phyloP scores from a whole-genome alignment of 64 coral and sea anemone genomes.

The Cladopsammia gracilis region DNA sequence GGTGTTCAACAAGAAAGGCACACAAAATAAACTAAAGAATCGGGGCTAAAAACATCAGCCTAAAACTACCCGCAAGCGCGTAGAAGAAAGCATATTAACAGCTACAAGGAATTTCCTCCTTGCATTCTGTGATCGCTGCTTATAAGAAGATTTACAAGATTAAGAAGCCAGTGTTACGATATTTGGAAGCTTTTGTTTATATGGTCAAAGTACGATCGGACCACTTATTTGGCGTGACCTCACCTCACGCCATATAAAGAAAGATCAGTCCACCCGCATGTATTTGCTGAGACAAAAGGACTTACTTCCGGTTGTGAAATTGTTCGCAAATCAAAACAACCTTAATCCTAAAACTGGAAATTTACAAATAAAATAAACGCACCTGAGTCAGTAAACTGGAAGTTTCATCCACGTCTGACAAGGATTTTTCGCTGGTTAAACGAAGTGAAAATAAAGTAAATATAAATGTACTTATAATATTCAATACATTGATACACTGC shows the following conservation, averaged over 20 bases:
- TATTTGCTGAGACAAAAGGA: neutral
- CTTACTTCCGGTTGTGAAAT: neutral
- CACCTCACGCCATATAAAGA: neutral
- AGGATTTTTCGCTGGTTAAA: constrained; percentile 6
- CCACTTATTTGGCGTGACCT: neutral
- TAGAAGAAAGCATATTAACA: neutral
- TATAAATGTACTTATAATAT: too few species aligned
- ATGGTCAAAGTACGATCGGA: constrained; percentile 1
- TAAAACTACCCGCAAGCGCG: neutral
- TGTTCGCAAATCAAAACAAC: neutral
- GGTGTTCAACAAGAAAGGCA: neutral
- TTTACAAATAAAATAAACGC: neutral
- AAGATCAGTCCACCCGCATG: constrained; percentile 9
- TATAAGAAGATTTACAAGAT: neutral
- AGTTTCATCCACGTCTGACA: neutral
- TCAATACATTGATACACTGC: too few species aligned
- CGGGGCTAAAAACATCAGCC: neutral
- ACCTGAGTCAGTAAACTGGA: neutral
- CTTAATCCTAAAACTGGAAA: neutral
- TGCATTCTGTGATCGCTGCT: neutral
- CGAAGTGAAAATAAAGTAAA: neutral
- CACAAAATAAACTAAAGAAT: neutral
- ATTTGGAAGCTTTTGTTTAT: neutral
- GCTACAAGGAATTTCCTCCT: neutral
- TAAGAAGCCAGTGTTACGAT: neutral